Percentiles rank a stretch among this genome's conserved stretches.
Evolutionary conservation across 2,113 vertebrate species (phyloP).

Genomic region (Dromaius novaehollandiae): DNA sequence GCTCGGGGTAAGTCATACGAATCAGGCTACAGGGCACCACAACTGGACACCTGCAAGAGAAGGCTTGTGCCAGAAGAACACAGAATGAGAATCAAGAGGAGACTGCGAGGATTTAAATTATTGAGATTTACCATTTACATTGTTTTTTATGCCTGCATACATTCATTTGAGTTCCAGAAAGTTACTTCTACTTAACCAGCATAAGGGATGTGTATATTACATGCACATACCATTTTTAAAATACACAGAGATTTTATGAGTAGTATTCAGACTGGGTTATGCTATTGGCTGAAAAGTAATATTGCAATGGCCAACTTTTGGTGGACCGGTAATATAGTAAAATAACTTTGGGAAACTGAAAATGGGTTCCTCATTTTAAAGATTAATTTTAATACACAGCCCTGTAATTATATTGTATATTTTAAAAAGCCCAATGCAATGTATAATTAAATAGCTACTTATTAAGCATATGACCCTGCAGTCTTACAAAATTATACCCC

Average conservation of each 20-base stretch:
- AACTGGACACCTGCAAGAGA: not conserved
- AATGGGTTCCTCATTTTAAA: not conserved
- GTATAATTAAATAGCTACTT: not conserved
- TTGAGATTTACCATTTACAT: not conserved
- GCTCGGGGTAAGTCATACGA: not conserved
- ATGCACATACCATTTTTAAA: not conserved
- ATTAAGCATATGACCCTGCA: not conserved
- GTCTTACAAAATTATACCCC: not conserved
- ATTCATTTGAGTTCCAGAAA: not conserved
- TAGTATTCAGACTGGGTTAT: not conserved
- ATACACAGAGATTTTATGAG: not conserved
- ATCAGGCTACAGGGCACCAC: not conserved
- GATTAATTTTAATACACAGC: not conserved
- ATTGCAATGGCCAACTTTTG: not conserved
- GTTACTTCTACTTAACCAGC: not conserved
- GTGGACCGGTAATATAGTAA: not conserved
- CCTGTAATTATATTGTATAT: not conserved
- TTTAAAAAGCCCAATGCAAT: not conserved
- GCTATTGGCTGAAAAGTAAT: not conserved
- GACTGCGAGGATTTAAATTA: not conserved
- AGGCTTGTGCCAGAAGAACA: not conserved
- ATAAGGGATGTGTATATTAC: not conserved
- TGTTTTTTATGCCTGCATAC: not conserved
- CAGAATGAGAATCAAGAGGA: not conserved
- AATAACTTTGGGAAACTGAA: not conserved